Evolutionary conservation across 2,888 invertebrate species (phyloP).

Genomic region (Morinoia aosen): DNA sequence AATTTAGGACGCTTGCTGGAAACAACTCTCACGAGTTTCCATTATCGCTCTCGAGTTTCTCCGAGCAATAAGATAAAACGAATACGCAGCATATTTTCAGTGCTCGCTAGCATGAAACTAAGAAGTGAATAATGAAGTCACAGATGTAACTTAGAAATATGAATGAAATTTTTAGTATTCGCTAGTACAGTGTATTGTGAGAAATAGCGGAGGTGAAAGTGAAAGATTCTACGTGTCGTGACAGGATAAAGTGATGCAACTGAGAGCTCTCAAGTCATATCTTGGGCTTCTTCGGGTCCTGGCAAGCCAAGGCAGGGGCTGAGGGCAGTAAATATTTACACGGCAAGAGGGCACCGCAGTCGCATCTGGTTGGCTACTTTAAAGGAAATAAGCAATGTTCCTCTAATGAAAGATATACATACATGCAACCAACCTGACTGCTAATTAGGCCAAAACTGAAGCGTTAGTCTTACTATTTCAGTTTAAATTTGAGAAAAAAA

Average conservation of each 20-base stretch:
- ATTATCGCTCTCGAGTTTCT: not conserved
- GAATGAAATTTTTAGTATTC: not conserved
- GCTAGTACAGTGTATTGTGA: not conserved
- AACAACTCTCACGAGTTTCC: not conserved
- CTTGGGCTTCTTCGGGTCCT: slow-evolving; percentile 7
- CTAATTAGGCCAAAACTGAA: not conserved
- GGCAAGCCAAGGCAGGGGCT: slow-evolving; percentile 19
- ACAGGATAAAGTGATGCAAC: not conserved
- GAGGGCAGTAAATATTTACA: slow-evolving; percentile 39
- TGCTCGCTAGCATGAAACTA: not conserved
- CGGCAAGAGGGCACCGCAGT: slow-evolving; percentile 13
- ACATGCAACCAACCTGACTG: not conserved
- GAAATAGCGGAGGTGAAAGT: not conserved
- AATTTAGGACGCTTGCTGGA: not conserved
- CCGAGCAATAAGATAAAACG: not conserved
- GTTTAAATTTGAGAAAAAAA: not conserved
- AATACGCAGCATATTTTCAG: not conserved
- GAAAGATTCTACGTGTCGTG: not conserved
- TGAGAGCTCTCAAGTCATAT: slow-evolving; percentile 24
- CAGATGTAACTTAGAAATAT: not conserved
- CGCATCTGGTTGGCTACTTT: slow-evolving; percentile 15
- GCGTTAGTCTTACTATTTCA: not conserved
- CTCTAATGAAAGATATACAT: not conserved
- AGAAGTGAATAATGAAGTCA: not conserved
- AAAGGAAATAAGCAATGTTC: not conserved